These are phyloP conservation scores for Tryphoninae sp. DNA, from an alignment of 2,888 invertebrate genomes.

Conservation along the genomic window DNA sequence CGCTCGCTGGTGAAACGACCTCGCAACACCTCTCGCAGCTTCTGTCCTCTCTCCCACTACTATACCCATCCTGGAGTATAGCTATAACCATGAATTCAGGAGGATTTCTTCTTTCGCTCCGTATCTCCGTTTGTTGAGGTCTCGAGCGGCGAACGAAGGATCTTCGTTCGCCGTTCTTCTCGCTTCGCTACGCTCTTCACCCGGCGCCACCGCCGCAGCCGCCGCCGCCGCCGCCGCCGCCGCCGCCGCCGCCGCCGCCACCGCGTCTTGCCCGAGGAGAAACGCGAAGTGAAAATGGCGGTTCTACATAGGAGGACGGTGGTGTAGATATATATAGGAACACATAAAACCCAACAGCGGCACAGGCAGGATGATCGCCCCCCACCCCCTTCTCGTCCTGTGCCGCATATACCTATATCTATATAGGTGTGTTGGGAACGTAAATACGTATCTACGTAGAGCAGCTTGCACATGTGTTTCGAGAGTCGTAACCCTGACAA, in stretches of 20 bases:
- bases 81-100: not conserved
- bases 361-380: conserved; percentile 30
- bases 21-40: conserved; percentile 58
- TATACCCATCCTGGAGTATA: not conserved
- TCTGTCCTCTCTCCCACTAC: conserved; percentile 24
- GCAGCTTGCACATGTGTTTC: conserved; percentile 75
- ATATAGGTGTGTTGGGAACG: conserved; percentile 12
- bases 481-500: conserved; percentile 81
- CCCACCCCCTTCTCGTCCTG: conserved; percentile 27
- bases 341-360: conserved; percentile 23
- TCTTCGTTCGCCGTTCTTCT: conserved; percentile 62
- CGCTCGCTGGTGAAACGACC: conserved; percentile 59
- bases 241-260: conserved; percentile 69
- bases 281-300: conserved; percentile 74
- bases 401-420: not conserved
- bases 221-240: conserved; percentile 65
- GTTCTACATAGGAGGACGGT: conserved; percentile 47
- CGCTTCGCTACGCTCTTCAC: conserved; percentile 75
- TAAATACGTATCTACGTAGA: conserved; percentile 65
- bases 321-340: conserved; percentile 1
- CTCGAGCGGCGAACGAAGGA: conserved; percentile 1
- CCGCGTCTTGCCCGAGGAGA: conserved; percentile 42
- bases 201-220: conserved; percentile 59
- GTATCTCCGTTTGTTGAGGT: conserved; percentile 44
- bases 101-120: conserved; percentile 1